Evolutionary conservation across 2,888 invertebrate genomes (phyloP).

Genomic region (Arctia plantaginis): DNA sequence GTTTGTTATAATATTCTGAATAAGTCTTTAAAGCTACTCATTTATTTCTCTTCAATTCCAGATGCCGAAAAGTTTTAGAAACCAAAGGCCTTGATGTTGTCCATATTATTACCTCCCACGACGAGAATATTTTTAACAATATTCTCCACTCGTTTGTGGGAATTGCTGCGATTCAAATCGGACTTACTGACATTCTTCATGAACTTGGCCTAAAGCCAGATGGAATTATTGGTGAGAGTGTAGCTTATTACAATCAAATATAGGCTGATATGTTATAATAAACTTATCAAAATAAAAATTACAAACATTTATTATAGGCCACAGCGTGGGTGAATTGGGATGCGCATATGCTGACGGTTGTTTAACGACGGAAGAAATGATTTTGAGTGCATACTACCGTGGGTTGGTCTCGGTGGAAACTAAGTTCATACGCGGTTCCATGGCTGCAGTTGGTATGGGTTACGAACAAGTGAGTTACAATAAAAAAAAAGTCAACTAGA

Average conservation of each 20-base stretch:
- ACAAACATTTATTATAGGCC: constrained; percentile 87
- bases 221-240: constrained; percentile 84
- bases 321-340: constrained; percentile 97
- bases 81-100: constrained; percentile 89
- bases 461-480: constrained; percentile 75
- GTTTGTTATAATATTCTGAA: neutral
- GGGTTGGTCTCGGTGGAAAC: constrained; percentile 91
- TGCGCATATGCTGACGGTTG: constrained; percentile 98
- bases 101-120: constrained; percentile 88
- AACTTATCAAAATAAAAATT: neutral
- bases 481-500: neutral
- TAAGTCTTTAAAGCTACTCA: neutral
- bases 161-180: constrained; percentile 88
- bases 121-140: constrained; percentile 84
- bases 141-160: constrained; percentile 76
- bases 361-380: constrained; percentile 93
- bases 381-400: constrained; percentile 92
- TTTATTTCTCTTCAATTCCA: constrained; percentile 36
- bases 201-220: constrained; percentile 88
- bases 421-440: constrained; percentile 90
- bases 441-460: constrained; percentile 94
- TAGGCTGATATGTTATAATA: neutral
- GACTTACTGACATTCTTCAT: constrained; percentile 69
- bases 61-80: constrained; percentile 85
- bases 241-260: neutral